Percentiles rank a stretch among this genome's conserved stretches.
These are phyloP conservation scores for Mus pahari DNA, from an alignment of 2,113 vertebrate genomes.

Conservation along the genomic window DNA sequence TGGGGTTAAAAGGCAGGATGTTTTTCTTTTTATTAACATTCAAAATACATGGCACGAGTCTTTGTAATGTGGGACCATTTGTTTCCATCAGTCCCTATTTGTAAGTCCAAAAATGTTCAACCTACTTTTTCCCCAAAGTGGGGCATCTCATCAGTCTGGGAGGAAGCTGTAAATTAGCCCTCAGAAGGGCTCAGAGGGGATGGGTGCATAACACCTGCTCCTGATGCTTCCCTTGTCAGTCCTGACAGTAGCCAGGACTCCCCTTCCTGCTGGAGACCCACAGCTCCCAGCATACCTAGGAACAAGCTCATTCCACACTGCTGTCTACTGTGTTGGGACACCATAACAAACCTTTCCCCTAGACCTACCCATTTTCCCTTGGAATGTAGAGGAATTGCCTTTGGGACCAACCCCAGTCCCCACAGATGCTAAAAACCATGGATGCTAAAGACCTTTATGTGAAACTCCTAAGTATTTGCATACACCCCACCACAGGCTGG, in stretches of 20 bases:
- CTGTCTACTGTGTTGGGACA: not conserved
- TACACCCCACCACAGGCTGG: not conserved
- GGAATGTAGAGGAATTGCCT: too few relatives aligned
- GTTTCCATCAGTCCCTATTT: not conserved
- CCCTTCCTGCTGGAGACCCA: not conserved
- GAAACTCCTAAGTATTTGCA: not conserved
- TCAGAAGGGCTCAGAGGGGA: not conserved
- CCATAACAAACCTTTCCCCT: not conserved
- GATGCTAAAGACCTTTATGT: not conserved
- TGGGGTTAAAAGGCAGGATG: not conserved
- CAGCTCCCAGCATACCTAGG: not conserved
- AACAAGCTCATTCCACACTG: too few relatives aligned
- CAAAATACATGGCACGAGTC: not conserved
- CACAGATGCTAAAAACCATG: not conserved
- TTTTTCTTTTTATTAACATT: slow-evolving; percentile 20
- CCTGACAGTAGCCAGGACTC: not conserved
- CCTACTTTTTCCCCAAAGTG: not conserved
- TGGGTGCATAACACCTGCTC: not conserved
- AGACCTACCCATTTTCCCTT: not conserved
- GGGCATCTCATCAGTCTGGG: not conserved
- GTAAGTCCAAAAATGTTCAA: not conserved
- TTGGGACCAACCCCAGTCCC: not conserved
- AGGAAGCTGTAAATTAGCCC: not conserved
- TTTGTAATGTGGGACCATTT: not conserved
- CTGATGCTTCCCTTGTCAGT: too few relatives aligned